A percentile compares a stretch with the other conserved stretches of the same genome.
These are phyloP conservation scores for Diplosoma virens DNA, from an alignment of 23 tunicate species.

Conservation along the genomic window DNA sequence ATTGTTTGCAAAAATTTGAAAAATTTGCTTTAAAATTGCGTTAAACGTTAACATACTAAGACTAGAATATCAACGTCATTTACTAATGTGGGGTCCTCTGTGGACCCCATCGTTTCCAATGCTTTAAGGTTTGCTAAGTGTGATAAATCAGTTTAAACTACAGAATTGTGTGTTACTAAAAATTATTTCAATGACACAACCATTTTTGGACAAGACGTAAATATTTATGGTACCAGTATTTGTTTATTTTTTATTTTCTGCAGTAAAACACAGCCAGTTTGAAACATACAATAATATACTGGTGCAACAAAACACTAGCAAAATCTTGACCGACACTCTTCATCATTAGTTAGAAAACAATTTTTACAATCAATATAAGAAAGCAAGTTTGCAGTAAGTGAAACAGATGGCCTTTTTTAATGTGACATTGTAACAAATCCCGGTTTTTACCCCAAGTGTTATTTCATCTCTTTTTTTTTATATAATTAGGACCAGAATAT, in stretches of 20 bases:
- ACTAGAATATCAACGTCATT: too few relatives aligned
- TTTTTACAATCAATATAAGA: not conserved
- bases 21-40: too few relatives aligned
- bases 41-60: too few relatives aligned
- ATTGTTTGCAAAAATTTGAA: too few relatives aligned
- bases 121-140: too few relatives aligned
- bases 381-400: not conserved
- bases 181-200: slow-evolving; percentile 1
- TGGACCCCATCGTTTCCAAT: too few relatives aligned
- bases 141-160: too few relatives aligned
- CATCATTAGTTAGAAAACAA: not conserved
- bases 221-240: not conserved
- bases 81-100: too few relatives aligned
- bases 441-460: not conserved
- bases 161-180: too few relatives aligned
- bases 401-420: not conserved
- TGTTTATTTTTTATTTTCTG: not conserved
- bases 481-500: not conserved
- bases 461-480: not conserved
- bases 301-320: not conserved
- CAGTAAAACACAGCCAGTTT: not conserved
- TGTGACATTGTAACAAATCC: not conserved
- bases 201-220: not conserved
- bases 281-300: not conserved
- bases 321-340: not conserved